Base-by-base conservation (phyloP, 2,888 invertebrate genomes). In the Lymantria monacha region DNA sequence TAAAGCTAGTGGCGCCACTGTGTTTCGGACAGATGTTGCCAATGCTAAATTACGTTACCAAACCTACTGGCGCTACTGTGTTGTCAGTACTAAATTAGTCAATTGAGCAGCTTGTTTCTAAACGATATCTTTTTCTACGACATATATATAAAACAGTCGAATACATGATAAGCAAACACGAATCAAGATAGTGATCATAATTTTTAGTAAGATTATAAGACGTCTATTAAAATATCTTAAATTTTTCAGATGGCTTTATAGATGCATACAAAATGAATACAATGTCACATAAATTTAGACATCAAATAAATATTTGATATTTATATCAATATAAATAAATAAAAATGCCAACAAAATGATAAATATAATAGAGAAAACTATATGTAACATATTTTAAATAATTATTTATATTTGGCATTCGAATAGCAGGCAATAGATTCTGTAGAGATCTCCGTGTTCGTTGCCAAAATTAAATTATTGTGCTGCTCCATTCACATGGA, bases 391-490 rank as follows among this genome's bases (percentile, higher is more conserved):
- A 77, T 74, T 79, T 71, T 67, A 71, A 73, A 66, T 74, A 66
- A 33, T 69, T 69, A 76, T 77, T 71, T 61, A 67, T 72, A 72
- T 75, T 79, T 81, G 78, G 80, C 78, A 70, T 61, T 66, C 64
- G 61, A 61, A 73, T 72, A 74, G 74, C 71, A 76, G 58, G 57
- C 63, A 66, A 53, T 68, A 61, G 59, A 66, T 75, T 70, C 70
- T 77, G 73, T 68, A 75, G 76, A 80, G 78, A 78, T 64, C 50
- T 60, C n/a, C 61, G 58, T 55, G 68, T 74, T 77, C 70, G 44
- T 79, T 86, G 87, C 87, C 87, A 89, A 86, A 84, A 83, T 76
- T 57, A 79, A 79, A 76, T 76, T 73, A 79, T 84, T 83, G 86
- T 81, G 79, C 79, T 74, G 76, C 75, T 74, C 64, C 81, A 87